phyloP scores from a whole-genome alignment of 2,113 vertebrate genomes.

The Dromaius novaehollandiae region DNA sequence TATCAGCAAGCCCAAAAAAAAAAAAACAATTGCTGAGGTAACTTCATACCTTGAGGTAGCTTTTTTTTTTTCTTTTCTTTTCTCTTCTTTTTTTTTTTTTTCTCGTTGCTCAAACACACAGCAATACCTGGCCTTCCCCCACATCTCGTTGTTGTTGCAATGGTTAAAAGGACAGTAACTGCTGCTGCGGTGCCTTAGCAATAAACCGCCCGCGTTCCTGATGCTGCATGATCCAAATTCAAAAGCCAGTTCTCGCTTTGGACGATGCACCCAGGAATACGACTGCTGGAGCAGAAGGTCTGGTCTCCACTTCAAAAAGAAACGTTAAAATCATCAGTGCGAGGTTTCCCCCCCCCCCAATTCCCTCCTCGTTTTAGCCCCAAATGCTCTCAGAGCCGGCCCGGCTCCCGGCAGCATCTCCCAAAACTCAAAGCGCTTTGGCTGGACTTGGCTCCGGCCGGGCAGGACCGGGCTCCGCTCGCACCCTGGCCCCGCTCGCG shows the following conservation, averaged over 20 bases:
- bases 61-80: constrained; percentile 41
- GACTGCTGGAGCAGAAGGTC: background rate
- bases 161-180: constrained; percentile 18
- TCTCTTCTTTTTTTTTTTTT: background rate
- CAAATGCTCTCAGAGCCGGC: background rate
- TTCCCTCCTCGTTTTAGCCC: background rate
- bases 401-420: no score
- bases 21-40: constrained; percentile 89
- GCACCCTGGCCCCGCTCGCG: background rate
- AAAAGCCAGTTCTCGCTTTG: background rate
- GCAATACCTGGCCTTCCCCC: constrained; percentile 64
- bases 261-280: background rate
- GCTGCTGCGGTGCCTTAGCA: background rate
- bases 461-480: background rate
- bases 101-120: constrained; percentile 44
- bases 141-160: constrained; percentile 9
- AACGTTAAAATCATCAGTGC: background rate
- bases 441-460: no score
- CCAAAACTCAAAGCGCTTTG: background rate
- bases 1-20: constrained; percentile 76
- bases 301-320: background rate
- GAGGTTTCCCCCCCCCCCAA: background rate
- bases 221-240: background rate
- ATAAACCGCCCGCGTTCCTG: background rate
- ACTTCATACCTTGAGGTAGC: constrained; percentile 33